phyloP scores from a whole-genome alignment of 1,140 invertebrate species.

The Euborellia annulipes region DNA sequence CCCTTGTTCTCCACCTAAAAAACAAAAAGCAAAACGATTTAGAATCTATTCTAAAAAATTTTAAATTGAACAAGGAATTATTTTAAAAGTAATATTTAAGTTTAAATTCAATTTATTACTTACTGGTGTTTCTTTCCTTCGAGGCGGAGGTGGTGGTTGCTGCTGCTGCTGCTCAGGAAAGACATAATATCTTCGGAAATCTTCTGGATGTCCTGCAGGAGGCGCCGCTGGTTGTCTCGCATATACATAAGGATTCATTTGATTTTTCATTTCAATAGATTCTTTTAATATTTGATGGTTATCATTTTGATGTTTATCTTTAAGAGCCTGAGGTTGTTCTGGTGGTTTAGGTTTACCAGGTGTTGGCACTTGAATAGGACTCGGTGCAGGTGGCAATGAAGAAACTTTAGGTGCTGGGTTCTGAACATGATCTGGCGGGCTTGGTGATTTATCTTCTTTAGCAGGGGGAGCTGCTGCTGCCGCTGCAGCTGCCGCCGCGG shows the following conservation, averaged over 20 bases:
- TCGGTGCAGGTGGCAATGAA: constrained; percentile 8
- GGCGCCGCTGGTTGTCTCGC: constrained; percentile 30
- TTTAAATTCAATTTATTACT: background rate
- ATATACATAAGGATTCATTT: constrained; percentile 51
- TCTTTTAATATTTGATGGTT: constrained; percentile 64
- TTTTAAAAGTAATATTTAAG: too few species aligned
- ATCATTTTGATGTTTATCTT: constrained; percentile 60
- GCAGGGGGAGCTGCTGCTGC: background rate
- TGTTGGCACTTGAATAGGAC: constrained; percentile 21
- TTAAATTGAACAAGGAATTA: background rate
- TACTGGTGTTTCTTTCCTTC: constrained; percentile 1
- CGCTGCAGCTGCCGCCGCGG: background rate
- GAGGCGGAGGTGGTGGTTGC: constrained; percentile 23
- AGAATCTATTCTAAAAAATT: constrained; percentile 7
- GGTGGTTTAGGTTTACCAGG: constrained; percentile 30
- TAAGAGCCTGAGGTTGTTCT: constrained; percentile 31
- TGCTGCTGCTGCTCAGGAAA: too few species aligned
- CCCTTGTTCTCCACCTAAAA: too few species aligned
- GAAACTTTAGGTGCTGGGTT: constrained; percentile 22
- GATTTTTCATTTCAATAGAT: constrained; percentile 59
- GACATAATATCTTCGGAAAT: constrained; percentile 18
- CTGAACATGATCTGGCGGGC: constrained; percentile 26
- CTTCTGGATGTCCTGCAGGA: constrained; percentile 25
- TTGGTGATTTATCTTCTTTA: constrained; percentile 27
- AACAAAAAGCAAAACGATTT: background rate